Percentiles rank a stretch among this genome's conserved stretches.
These are phyloP conservation scores for Bilobella aurantiaca DNA, from an alignment of 1,140 invertebrate species.

Conservation along the genomic window DNA sequence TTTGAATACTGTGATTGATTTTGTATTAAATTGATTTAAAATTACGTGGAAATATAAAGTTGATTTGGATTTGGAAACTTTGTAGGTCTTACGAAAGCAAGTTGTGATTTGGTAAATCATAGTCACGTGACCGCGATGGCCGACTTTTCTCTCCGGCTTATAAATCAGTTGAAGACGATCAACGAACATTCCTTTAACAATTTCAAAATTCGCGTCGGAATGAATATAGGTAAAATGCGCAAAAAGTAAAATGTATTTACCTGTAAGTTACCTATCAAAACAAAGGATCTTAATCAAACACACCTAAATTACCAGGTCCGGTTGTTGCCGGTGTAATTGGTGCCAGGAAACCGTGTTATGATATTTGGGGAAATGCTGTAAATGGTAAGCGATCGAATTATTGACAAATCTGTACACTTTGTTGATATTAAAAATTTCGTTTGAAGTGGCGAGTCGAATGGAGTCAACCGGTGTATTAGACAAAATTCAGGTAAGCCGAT, in stretches of 20 bases:
- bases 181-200: slow-evolving; percentile 96
- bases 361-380: slow-evolving; percentile 79
- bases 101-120: slow-evolving; percentile 63
- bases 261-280: not conserved
- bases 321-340: slow-evolving; percentile 86
- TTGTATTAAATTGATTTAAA: too few species aligned
- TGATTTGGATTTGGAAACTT: slow-evolving; percentile 21
- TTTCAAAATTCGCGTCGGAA: slow-evolving; percentile 84
- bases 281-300: too few species aligned
- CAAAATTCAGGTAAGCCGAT: slow-evolving; percentile 69
- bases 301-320: slow-evolving; percentile 58
- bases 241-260: slow-evolving; percentile 4
- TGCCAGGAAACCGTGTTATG: slow-evolving; percentile 75
- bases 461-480: slow-evolving; percentile 71
- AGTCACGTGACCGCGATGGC: slow-evolving; percentile 78
- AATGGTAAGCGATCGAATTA: too few species aligned
- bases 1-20: too few species aligned
- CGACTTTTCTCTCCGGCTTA: slow-evolving; percentile 76
- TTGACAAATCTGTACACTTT: too few species aligned
- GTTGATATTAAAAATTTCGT: too few species aligned
- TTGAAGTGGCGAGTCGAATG: slow-evolving; percentile 84
- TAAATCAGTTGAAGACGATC: slow-evolving; percentile 74
- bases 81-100: slow-evolving; percentile 62
- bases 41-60: too few species aligned
- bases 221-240: slow-evolving; percentile 63